A percentile compares a stretch with the other conserved stretches of the same genome.
phyloP scores from a whole-genome alignment of 2,797 vertebrate genomes.

The Cyprinodon diabolis region DNA sequence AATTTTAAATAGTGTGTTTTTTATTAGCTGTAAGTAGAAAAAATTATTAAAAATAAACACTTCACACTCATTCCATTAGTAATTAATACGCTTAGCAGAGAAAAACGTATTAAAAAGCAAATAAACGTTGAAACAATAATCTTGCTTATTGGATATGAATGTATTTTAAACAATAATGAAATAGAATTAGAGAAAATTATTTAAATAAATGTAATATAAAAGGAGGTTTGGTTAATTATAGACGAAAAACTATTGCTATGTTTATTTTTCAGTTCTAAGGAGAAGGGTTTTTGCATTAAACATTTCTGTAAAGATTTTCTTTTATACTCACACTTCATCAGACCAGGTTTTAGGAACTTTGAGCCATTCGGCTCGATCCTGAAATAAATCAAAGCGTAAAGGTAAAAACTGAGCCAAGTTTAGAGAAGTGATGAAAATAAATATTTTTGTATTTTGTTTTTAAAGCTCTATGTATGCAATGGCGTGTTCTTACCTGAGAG shows the following conservation, averaged over 20 bases:
- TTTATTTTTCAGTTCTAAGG: no score
- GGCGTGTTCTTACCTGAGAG: slow-evolving; percentile 22
- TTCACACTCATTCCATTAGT: no score
- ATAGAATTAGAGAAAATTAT: no score
- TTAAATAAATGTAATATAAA: background rate
- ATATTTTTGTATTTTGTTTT: background rate
- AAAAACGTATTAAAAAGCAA: no score
- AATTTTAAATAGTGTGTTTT: no score
- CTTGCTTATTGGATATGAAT: no score
- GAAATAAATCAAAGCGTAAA: background rate
- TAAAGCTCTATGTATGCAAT: background rate
- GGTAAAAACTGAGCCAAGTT: background rate
- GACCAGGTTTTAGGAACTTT: slow-evolving; percentile 11
- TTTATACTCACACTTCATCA: slow-evolving; percentile 49
- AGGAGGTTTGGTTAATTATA: background rate
- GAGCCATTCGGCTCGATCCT: slow-evolving; percentile 14
- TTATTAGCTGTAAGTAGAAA: no score
- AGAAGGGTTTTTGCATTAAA: background rate
- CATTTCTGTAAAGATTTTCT: background rate
- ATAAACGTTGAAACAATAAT: no score
- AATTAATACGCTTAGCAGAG: no score
- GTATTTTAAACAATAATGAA: no score
- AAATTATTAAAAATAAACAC: no score
- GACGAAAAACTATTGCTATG: no score
- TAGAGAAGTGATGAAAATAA: background rate